Evolutionary conservation across 2,888 invertebrate genomes (phyloP).

Genomic region (Sthenelais limicola): DNA sequence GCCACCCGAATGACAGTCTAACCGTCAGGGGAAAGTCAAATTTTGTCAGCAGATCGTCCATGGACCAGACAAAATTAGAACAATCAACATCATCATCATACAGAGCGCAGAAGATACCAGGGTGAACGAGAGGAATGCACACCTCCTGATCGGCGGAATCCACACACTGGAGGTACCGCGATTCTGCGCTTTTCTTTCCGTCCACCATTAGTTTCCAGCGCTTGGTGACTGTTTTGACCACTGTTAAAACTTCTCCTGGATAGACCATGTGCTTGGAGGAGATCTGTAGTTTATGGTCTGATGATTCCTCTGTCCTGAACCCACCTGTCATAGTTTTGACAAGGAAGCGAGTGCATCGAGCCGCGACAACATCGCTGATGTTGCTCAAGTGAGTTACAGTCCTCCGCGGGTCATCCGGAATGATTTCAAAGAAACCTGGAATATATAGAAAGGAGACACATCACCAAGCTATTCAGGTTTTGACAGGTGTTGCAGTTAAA

Average conservation of each 20-base stretch:
- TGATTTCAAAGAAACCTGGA: conserved; percentile 39
- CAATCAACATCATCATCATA: neutral
- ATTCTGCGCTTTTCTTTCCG: conserved; percentile 1
- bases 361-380: neutral
- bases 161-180: conserved; percentile 19
- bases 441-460: no score
- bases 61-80: conserved; percentile 14
- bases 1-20: conserved; percentile 32
- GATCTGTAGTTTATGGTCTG: conserved; percentile 2
- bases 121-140: conserved; percentile 23
- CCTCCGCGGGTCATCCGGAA: neutral
- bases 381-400: neutral
- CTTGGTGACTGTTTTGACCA: neutral
- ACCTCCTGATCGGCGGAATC: conserved; percentile 10
- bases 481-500: no score
- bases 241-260: conserved; percentile 33
- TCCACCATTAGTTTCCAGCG: conserved; percentile 12
- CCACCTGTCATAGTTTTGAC: conserved; percentile 18
- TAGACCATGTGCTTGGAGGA: conserved; percentile 6
- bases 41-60: neutral
- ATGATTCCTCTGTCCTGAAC: neutral
- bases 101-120: conserved; percentile 26
- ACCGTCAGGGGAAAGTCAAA: conserved; percentile 4
- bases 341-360: conserved; percentile 20
- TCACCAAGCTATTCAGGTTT: no score